Evolutionary conservation across 2,888 invertebrate species (phyloP).

Genomic region (Tuta absoluta): DNA sequence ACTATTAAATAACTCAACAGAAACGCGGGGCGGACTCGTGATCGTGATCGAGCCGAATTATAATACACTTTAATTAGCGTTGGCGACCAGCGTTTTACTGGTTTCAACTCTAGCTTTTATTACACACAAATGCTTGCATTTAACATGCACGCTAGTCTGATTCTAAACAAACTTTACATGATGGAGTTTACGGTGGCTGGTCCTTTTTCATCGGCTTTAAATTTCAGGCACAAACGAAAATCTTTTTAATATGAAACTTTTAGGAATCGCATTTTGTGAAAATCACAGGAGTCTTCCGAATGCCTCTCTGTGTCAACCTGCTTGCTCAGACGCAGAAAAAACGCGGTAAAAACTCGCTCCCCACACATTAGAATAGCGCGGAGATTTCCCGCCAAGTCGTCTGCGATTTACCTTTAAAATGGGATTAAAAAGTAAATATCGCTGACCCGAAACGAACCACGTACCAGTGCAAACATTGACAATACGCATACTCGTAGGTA

Average conservation of each 20-base stretch:
- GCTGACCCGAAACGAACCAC: conserved; percentile 31
- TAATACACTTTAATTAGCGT: conserved; percentile 75
- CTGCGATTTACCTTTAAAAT: conserved; percentile 56
- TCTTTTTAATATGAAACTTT: neutral
- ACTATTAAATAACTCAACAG: conserved; percentile 79
- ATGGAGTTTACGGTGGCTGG: neutral
- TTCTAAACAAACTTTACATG: neutral
- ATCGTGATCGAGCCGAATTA: conserved; percentile 71
- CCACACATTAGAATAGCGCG: conserved; percentile 51
- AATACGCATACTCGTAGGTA: conserved; percentile 1
- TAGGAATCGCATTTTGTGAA: neutral
- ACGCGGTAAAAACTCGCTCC: conserved; percentile 57
- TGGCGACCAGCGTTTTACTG: conserved; percentile 59
- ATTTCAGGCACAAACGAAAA: neutral
- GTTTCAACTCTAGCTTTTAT: conserved; percentile 15
- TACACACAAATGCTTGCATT: conserved; percentile 23
- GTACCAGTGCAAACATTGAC: conserved; percentile 18
- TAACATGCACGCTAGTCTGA: conserved; percentile 19
- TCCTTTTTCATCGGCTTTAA: neutral
- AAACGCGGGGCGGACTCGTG: conserved; percentile 75
- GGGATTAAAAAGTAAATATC: conserved; percentile 47
- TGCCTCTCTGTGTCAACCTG: conserved; percentile 65
- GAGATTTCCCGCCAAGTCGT: conserved; percentile 63
- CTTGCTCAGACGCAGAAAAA: conserved; percentile 60
- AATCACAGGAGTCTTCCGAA: conserved; percentile 34